phyloP scores from a whole-genome alignment of 2,888 invertebrate species.

The Pheosia tremula region DNA sequence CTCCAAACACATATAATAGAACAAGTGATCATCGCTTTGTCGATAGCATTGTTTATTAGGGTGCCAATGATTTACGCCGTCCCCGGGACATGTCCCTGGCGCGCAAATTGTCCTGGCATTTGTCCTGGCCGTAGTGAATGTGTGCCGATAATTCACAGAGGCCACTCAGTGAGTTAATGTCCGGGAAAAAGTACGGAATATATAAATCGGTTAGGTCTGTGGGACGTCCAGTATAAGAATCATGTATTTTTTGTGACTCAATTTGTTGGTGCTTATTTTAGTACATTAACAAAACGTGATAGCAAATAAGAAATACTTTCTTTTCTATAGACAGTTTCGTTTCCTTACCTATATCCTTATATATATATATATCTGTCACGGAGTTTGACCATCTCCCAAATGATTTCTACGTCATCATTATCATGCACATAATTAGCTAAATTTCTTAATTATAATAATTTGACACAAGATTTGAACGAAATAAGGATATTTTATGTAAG shows the following conservation, averaged over 20 bases:
- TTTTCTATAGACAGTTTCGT: no score
- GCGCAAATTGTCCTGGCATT: slow-evolving; percentile 63
- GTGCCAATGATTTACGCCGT: slow-evolving; percentile 60
- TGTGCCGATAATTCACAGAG: slow-evolving; percentile 58
- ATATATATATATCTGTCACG: no score
- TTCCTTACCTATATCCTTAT: no score
- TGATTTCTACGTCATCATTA: no score
- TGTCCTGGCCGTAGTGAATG: slow-evolving; percentile 61
- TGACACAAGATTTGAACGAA: no score
- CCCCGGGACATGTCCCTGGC: slow-evolving; percentile 55
- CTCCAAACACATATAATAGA: slow-evolving; percentile 25
- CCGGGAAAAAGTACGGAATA: slow-evolving; percentile 39
- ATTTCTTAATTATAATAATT: no score
- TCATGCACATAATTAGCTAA: no score
- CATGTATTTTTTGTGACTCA: slow-evolving; percentile 1
- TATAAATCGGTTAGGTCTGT: slow-evolving; percentile 34
- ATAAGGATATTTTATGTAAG: no score
- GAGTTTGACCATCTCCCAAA: no score
- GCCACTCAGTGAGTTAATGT: slow-evolving; percentile 50
- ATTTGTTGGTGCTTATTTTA: slow-evolving; percentile 4
- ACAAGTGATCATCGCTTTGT: slow-evolving; percentile 32
- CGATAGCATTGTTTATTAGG: slow-evolving; percentile 61
- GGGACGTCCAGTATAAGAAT: background rate
- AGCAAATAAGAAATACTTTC: background rate
- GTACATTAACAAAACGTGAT: background rate